Evolutionary conservation across 2,113 vertebrate species (phyloP).

Genomic region (Corvus cornix): DNA sequence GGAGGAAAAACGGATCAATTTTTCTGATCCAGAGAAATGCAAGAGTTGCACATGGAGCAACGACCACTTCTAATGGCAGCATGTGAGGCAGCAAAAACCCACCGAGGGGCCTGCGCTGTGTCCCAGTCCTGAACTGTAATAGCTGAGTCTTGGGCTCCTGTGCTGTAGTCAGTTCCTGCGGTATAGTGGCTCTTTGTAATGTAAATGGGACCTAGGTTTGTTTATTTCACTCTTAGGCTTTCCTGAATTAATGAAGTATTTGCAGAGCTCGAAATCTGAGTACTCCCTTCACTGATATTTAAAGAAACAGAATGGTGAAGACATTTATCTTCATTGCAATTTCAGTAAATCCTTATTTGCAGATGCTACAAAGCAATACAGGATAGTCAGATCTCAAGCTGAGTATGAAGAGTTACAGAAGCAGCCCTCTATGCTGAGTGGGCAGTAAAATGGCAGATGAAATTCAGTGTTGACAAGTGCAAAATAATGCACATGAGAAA

Average conservation of each 20-base stretch:
- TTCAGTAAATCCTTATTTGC: slow-evolving; percentile 29
- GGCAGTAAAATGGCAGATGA: slow-evolving; percentile 31
- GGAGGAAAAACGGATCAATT: not conserved
- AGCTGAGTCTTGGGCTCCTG: not conserved
- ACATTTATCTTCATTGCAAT: not conserved
- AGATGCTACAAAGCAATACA: not conserved
- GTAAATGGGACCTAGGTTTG: slow-evolving; percentile 47
- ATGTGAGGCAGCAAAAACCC: not conserved
- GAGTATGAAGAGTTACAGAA: not conserved
- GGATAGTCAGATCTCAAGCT: slow-evolving; percentile 11
- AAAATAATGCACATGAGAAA: slow-evolving; percentile 17
- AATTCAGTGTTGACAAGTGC: slow-evolving; percentile 24
- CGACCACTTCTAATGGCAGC: not conserved
- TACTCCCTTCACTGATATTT: slow-evolving; percentile 33
- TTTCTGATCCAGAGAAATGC: not conserved
- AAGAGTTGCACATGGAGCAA: not conserved
- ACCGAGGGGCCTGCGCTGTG: not conserved
- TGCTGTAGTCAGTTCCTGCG: slow-evolving; percentile 7
- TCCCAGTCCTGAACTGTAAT: not conserved
- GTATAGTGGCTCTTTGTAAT: slow-evolving; percentile 49
- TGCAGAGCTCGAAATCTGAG: not conserved
- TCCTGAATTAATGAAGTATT: slow-evolving; percentile 61
- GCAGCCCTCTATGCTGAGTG: not conserved
- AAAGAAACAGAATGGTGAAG: slow-evolving; percentile 26
- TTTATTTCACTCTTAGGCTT: slow-evolving; percentile 53